Evolutionary conservation across 2,797 vertebrate genomes (phyloP), one percentile per base, ranked within the genome.

Genomic region (Danio albolineatus): DNA sequence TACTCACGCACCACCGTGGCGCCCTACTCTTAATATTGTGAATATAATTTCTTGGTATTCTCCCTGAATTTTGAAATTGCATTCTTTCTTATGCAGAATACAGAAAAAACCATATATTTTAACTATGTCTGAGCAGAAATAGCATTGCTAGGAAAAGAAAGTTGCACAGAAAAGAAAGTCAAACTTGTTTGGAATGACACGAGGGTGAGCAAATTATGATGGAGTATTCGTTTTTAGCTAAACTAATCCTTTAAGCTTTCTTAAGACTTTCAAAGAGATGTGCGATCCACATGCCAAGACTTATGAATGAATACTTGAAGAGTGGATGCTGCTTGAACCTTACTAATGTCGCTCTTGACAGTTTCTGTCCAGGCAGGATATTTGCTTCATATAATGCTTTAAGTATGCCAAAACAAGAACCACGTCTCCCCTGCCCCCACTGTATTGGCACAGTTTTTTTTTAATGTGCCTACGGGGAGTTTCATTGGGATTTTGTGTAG

Each of bases 401-500:
- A 39, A n/a, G 44, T 60, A 38, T 70, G n/a, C 17, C 66, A 53
- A 71, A 79, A 51, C 56, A 79, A 71, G 14, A 62, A 28, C 10
- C 14, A 38, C 10, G 13, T 62, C 36, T 16, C 17, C 66, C 44
- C 65, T 70, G 13, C 56, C 65, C 36, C 9, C 76, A 51, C 56
- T 53, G 21, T 38, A 6, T 62, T 10, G 17, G 56, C n/a, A 44
- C 59, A 61, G 56, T 6, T 51, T 61, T 78, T 59, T 49, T 5
- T 13, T n/a, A n/a, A 39, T 49, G 9, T 41, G 38, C 57, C 46
- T 54, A 73, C 38, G 28, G 51, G 49, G 64, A 70, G 57, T 78
- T 78, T 78, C 16, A 70, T 44, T 17, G 48, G 69, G 56, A 54
- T 73, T 61, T 75, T 10, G 43, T 80, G 41, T 66, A 38, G 74